Percentiles rank a stretch among this genome's conserved stretches.
phyloP scores from a whole-genome alignment of 2,797 vertebrate genomes.

The Danionella dracula region DNA sequence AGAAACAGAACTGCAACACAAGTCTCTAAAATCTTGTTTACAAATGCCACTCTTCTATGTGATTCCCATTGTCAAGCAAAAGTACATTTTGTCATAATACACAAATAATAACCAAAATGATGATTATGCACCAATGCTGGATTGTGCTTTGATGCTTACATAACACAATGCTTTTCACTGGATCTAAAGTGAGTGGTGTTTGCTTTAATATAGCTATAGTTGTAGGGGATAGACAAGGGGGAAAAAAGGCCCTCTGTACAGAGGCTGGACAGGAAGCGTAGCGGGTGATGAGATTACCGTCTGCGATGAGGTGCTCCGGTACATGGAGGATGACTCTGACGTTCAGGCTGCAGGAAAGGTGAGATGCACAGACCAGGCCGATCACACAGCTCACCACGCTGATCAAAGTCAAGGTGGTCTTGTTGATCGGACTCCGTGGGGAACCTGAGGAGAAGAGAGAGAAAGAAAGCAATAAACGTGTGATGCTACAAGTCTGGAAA shows the following conservation, averaged over 20 bases:
- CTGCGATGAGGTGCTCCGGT: slow-evolving; percentile 94
- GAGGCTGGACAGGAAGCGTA: neutral
- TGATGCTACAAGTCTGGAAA: slow-evolving; percentile 38
- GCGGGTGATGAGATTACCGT: slow-evolving; percentile 70
- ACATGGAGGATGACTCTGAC: slow-evolving; percentile 94
- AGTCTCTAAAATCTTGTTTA: too few species aligned
- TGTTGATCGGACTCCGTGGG: slow-evolving; percentile 92
- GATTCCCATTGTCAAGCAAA: too few species aligned
- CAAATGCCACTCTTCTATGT: too few species aligned
- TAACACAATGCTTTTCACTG: slow-evolving; percentile 47
- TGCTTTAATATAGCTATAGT: slow-evolving; percentile 2
- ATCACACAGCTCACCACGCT: slow-evolving; percentile 91
- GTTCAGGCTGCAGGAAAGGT: slow-evolving; percentile 84
- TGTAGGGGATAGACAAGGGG: neutral
- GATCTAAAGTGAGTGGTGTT: slow-evolving; percentile 30
- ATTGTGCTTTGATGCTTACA: slow-evolving; percentile 58
- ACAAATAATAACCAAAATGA: too few species aligned
- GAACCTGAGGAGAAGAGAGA: slow-evolving; percentile 71
- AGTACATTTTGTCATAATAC: too few species aligned
- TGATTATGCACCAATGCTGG: too few species aligned
- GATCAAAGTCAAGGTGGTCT: slow-evolving; percentile 96
- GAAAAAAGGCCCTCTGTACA: neutral
- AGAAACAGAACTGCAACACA: too few species aligned
- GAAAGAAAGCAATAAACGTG: slow-evolving; percentile 4
- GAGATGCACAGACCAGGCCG: slow-evolving; percentile 88